Conservation (phyloP, 2,888 invertebrate species). For the Druceiella hillmani region DNA sequence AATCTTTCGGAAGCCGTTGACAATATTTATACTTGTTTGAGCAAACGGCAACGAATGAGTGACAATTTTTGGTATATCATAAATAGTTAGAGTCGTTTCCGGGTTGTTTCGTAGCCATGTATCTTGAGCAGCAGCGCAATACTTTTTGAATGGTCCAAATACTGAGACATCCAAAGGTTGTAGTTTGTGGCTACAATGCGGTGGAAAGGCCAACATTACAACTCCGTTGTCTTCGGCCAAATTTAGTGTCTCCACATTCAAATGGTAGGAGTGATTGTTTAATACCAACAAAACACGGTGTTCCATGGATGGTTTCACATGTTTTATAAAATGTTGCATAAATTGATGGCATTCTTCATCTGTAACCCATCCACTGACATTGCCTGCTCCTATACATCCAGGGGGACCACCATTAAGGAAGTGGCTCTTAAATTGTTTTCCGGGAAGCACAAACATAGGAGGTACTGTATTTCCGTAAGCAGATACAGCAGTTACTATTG, state of each 20-base stretch:
- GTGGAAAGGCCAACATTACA: conserved; percentile 22
- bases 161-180: conserved; percentile 21
- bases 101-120: too few relatives aligned
- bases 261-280: conserved; percentile 23
- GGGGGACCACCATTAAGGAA: conserved; percentile 9
- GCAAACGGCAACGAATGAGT: conserved; percentile 21
- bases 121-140: too few relatives aligned
- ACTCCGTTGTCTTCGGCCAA: conserved; percentile 21
- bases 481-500: conserved; percentile 15
- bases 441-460: conserved; percentile 11
- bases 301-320: conserved; percentile 20
- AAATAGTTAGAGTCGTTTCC: conserved; percentile 21
- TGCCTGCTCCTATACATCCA: conserved; percentile 12
- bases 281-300: conserved; percentile 20
- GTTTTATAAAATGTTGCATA: conserved; percentile 19
- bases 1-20: conserved; percentile 20
- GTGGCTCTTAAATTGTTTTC: conserved; percentile 8
- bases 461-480: conserved; percentile 10
- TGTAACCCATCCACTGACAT: too few relatives aligned
- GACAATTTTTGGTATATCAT: conserved; percentile 23
- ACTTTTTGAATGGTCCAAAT: too few relatives aligned
- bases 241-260: conserved; percentile 15
- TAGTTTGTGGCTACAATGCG: conserved; percentile 19
- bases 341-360: conserved; percentile 17
- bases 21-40: conserved; percentile 19